Percentiles rank a stretch among this genome's conserved stretches.
Conservation (phyloP, 2,113 vertebrate genomes). For the Oncorhynchus nerka region DNA sequence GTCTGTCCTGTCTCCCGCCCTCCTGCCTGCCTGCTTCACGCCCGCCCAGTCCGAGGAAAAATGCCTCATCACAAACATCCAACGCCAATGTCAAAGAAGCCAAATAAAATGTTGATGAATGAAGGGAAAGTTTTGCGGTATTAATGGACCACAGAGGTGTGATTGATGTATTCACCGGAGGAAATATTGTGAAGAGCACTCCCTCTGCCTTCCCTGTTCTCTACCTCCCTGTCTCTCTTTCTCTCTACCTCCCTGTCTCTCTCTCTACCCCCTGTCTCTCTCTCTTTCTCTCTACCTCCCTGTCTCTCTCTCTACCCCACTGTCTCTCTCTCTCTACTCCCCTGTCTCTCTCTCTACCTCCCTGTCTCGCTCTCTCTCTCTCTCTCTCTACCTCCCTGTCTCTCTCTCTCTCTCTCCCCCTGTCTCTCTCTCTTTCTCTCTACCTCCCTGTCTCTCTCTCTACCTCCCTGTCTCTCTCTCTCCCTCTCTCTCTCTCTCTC, state of each 20-base stretch:
- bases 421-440: too few relatives aligned
- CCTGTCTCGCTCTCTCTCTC: too few relatives aligned
- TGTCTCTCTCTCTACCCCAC: too few relatives aligned
- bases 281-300: background rate
- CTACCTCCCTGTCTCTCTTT: too few relatives aligned
- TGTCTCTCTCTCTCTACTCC: too few relatives aligned
- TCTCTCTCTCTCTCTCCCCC: too few relatives aligned
- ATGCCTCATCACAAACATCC: constrained; percentile 9
- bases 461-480: too few relatives aligned
- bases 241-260: too few relatives aligned
- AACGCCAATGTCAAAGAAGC: constrained; percentile 24
- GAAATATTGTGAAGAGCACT: constrained; percentile 10
- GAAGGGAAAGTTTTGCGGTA: constrained; percentile 20
- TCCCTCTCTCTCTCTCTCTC: too few relatives aligned
- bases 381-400: too few relatives aligned
- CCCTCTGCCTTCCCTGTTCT: background rate
- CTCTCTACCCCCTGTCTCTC: constrained; percentile 32
- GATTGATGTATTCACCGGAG: constrained; percentile 48
- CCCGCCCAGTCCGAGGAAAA: background rate
- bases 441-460: too few relatives aligned
- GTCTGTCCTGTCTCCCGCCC: background rate
- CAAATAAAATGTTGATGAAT: constrained; percentile 27
- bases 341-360: too few relatives aligned
- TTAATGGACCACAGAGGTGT: constrained; percentile 22
- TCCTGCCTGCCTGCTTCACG: background rate